Conservation (phyloP, 2,113 vertebrate genomes). For the Oenanthe melanoleuca region DNA sequence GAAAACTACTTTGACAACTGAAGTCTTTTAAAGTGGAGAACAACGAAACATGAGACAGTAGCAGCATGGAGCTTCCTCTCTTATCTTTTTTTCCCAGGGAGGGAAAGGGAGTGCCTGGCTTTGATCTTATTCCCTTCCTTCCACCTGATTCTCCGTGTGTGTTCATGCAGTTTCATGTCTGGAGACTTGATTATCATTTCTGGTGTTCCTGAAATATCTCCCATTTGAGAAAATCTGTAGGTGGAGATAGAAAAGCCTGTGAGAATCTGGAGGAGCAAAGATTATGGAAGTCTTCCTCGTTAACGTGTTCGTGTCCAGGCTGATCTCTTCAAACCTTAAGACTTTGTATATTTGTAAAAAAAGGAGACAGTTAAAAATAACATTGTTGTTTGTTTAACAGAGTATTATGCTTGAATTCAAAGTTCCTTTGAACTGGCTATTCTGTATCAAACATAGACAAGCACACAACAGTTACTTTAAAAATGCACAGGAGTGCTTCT, state of each 20-base stretch:
- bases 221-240: constrained; percentile 6
- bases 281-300: neutral
- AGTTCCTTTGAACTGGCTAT: neutral
- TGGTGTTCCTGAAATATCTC: constrained; percentile 9
- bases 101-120: constrained; percentile 26
- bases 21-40: neutral
- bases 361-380: neutral
- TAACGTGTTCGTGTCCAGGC: neutral
- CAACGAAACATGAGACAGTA: neutral
- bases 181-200: neutral
- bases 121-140: constrained; percentile 42
- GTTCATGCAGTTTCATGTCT: constrained; percentile 17
- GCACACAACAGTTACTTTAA: neutral
- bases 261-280: neutral
- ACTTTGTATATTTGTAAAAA: neutral
- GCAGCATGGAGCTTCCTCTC: neutral
- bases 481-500: neutral
- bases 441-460: neutral
- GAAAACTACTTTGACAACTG: neutral
- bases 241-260: neutral
- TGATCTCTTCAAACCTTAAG: neutral
- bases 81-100: constrained; percentile 12
- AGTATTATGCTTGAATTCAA: neutral
- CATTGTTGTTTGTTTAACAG: neutral
- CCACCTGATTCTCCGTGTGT: neutral